phyloP scores from a whole-genome alignment of 2,113 vertebrate species.

The Phoenicopterus ruber region DNA sequence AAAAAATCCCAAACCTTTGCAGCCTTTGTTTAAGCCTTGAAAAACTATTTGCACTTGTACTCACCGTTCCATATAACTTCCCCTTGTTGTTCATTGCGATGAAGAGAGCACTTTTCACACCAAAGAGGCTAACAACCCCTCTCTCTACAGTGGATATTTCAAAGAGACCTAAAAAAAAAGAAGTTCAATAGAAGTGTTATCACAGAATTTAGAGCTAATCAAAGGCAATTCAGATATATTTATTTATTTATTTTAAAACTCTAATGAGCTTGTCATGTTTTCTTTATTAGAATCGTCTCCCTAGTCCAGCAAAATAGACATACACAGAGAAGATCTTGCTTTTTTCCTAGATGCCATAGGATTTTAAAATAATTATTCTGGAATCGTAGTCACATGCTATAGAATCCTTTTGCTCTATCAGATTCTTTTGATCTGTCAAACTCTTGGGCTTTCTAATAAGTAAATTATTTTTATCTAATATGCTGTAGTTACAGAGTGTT shows the following conservation, averaged over 20 bases:
- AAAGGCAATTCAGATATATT: neutral
- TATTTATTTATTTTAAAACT: neutral
- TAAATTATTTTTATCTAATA: neutral
- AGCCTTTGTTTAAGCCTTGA: neutral
- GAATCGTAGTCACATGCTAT: neutral
- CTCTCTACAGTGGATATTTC: constrained; percentile 95
- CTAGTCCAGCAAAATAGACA: neutral
- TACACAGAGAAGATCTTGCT: neutral
- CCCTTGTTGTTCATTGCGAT: constrained; percentile 93
- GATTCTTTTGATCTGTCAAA: neutral
- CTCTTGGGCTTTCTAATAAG: neutral
- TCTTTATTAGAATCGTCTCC: neutral
- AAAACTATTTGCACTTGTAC: constrained; percentile 57
- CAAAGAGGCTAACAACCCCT: constrained; percentile 92
- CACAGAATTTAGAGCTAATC: neutral
- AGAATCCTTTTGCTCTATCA: neutral
- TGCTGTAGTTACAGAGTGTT: neutral
- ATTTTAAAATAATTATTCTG: neutral
- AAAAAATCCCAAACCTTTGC: neutral
- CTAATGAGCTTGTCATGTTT: neutral
- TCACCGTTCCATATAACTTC: constrained; percentile 90
- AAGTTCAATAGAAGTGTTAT: neutral
- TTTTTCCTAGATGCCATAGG: neutral
- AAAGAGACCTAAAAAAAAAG: constrained; percentile 82
- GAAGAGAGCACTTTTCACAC: constrained; percentile 86